Percentiles rank a stretch among this genome's conserved stretches.
These are phyloP conservation scores for Gulo gulo DNA, from an alignment of 2,113 vertebrate genomes.

Conservation along the genomic window DNA sequence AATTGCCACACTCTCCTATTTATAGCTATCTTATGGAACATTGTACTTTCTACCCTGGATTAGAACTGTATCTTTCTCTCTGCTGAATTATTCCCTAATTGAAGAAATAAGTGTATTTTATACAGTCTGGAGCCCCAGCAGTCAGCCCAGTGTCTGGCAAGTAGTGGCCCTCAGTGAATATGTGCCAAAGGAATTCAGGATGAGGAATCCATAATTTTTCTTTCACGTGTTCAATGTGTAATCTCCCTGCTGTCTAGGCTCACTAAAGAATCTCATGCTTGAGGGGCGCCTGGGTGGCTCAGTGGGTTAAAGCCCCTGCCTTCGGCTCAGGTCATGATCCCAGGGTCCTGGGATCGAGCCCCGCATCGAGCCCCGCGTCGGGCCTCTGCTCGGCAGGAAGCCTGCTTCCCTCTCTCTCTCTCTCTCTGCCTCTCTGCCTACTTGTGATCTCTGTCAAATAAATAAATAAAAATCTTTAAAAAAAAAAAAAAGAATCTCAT, in stretches of 20 bases:
- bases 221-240: not conserved
- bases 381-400: too few species aligned
- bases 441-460: too few species aligned
- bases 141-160: not conserved
- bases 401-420: too few species aligned
- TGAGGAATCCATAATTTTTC: not conserved
- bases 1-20: not conserved
- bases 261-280: conserved; percentile 47
- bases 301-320: too few species aligned
- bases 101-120: not conserved
- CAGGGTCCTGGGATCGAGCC: too few species aligned
- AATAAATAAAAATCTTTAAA: too few species aligned
- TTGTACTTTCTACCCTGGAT: not conserved
- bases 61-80: not conserved
- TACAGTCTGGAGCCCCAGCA: not conserved
- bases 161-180: not conserved
- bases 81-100: not conserved
- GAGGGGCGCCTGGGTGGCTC: too few species aligned
- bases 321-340: too few species aligned
- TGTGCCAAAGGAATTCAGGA: not conserved
- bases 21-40: not conserved
- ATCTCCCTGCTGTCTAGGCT: not conserved
- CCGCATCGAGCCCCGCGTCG: too few species aligned
- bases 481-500: conserved; percentile 40
- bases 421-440: too few species aligned